These are phyloP conservation scores for Saimiri boliviensis DNA, from an alignment of 2,113 vertebrate species.

Conservation along the genomic window DNA sequence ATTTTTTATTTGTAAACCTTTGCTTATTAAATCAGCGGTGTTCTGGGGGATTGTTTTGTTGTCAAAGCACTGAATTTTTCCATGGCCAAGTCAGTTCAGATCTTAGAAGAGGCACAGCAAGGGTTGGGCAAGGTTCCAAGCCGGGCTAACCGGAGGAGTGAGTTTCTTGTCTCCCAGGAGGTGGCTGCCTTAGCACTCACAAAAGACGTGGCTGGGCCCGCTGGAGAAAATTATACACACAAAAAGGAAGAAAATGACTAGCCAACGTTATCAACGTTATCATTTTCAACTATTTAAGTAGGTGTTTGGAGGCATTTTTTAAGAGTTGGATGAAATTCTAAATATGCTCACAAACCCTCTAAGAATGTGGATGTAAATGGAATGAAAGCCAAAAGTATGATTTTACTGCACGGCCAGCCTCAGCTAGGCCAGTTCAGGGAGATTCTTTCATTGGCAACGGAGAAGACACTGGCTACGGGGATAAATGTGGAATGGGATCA, in stretches of 20 bases:
- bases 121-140: not conserved
- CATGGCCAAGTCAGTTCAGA: not conserved
- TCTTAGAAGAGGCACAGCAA: not conserved
- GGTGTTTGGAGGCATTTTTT: not conserved
- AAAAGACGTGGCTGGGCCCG: not conserved
- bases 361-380: slow-evolving; percentile 65
- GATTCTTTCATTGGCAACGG: slow-evolving; percentile 75
- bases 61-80: not conserved
- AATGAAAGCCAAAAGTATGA: slow-evolving; percentile 73
- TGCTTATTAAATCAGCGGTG: slow-evolving; percentile 48
- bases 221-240: accelerated
- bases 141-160: not conserved
- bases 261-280: accelerated
- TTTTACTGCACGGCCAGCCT: slow-evolving; percentile 70
- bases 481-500: slow-evolving; percentile 76
- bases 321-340: slow-evolving; percentile 59
- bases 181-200: accelerated
- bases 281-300: slow-evolving; percentile 1
- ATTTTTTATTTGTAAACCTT: slow-evolving; percentile 56
- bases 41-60: not conserved
- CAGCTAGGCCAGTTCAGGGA: slow-evolving; percentile 68
- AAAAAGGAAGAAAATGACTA: not conserved
- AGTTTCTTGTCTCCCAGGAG: accelerated
- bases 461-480: slow-evolving; percentile 64
- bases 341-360: slow-evolving; percentile 69